These are phyloP conservation scores for Vespertilio murinus DNA, from an alignment of 2,797 vertebrate genomes.

Conservation along the genomic window DNA sequence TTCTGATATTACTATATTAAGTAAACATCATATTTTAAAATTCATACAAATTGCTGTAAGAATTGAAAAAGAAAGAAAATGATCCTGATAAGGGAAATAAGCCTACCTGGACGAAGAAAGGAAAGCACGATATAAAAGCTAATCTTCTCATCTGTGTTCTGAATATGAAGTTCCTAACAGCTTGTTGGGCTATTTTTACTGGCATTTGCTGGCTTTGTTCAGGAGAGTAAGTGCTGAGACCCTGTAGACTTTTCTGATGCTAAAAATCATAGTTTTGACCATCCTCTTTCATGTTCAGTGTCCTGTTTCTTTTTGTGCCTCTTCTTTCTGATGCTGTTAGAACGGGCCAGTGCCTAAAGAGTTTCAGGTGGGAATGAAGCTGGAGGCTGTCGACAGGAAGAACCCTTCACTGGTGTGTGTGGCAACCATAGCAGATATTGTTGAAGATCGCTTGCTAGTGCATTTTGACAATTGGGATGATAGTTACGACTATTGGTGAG, in stretches of 20 bases:
- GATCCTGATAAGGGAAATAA: not conserved
- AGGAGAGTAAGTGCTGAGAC: not conserved
- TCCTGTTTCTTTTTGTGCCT: slow-evolving; percentile 71
- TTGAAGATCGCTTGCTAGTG: slow-evolving; percentile 88
- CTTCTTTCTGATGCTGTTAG: slow-evolving; percentile 68
- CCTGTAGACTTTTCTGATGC: not conserved
- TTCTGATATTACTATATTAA: not conserved
- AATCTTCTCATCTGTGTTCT: not conserved
- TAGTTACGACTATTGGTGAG: slow-evolving; percentile 93
- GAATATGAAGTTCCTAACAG: not conserved
- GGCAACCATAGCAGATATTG: slow-evolving; percentile 86
- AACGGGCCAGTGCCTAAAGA: slow-evolving; percentile 37
- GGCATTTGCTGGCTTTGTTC: not conserved
- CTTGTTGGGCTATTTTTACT: not conserved
- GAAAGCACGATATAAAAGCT: not conserved
- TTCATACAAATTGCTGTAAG: not conserved
- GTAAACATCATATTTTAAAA: not conserved
- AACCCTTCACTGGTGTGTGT: slow-evolving; percentile 91
- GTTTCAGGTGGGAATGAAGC: slow-evolving; percentile 90
- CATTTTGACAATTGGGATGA: slow-evolving; percentile 96
- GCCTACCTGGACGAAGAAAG: not conserved
- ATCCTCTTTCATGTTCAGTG: not conserved
- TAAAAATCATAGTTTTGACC: not conserved
- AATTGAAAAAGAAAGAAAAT: not conserved
- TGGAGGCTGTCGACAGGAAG: slow-evolving; percentile 93